phyloP scores from a whole-genome alignment of 2,797 vertebrate genomes.

The Trichosurus vulpecula region DNA sequence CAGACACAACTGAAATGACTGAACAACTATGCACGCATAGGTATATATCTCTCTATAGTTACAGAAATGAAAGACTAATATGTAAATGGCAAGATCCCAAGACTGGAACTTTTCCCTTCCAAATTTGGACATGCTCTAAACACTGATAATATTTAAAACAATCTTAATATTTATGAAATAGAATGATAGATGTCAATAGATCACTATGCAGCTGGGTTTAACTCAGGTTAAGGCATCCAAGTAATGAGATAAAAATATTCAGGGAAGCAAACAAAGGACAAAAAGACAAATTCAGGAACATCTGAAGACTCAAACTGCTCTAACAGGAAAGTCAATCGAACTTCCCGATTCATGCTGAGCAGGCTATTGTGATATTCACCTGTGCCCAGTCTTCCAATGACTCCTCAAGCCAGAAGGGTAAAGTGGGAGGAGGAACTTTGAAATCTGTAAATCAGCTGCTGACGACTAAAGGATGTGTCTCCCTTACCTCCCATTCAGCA shows the following conservation, averaged over 20 bases:
- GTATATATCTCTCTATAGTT: not conserved
- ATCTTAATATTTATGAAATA: not conserved
- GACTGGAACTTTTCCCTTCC: not conserved
- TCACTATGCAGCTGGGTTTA: not conserved
- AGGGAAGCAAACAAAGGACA: not conserved
- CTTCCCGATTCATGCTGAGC: not conserved
- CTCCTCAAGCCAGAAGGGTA: not conserved
- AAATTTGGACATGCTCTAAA: not conserved
- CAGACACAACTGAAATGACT: not conserved
- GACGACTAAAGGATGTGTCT: not conserved
- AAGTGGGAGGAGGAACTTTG: not conserved
- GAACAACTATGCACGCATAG: not conserved
- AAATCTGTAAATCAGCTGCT: constrained; percentile 3
- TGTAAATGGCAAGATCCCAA: not conserved
- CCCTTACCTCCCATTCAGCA: not conserved
- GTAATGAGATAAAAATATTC: not conserved
- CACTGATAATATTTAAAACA: not conserved
- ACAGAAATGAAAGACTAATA: not conserved
- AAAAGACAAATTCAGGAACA: not conserved
- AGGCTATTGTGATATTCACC: not conserved
- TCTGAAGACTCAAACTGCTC: not conserved
- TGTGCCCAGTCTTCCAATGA: not conserved
- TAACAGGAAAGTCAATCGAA: not conserved
- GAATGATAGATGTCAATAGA: not conserved
- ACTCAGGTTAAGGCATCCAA: not conserved